A percentile compares a stretch with the other conserved stretches of the same genome.
Conservation (phyloP, 2,888 invertebrate genomes). For the Troglohyphantes excavatus region DNA sequence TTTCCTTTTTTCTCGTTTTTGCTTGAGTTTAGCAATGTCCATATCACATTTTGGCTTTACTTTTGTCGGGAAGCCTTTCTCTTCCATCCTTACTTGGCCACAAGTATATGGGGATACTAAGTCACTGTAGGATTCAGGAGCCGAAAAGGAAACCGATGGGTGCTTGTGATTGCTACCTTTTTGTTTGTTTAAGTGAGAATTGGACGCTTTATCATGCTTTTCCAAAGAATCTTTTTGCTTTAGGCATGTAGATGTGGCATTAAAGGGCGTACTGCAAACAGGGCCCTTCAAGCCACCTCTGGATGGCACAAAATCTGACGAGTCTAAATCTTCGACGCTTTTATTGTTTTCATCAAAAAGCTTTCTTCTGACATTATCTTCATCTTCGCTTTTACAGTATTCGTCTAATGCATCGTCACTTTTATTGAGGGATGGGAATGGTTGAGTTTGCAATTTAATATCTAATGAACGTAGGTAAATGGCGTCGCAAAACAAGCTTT, state of each 20-base stretch:
- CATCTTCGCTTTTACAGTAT: slow-evolving; percentile 20
- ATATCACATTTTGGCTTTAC: slow-evolving; percentile 75
- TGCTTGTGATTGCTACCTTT: slow-evolving; percentile 55
- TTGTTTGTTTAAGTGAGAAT: slow-evolving; percentile 8
- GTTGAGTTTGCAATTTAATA: slow-evolving; percentile 78
- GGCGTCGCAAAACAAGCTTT: slow-evolving; percentile 78
- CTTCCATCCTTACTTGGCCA: slow-evolving; percentile 29
- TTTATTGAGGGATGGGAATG: slow-evolving; percentile 76
- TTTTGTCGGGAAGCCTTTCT: slow-evolving; percentile 61
- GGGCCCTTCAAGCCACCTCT: neutral
- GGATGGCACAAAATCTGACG: neutral
- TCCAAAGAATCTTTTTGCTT: slow-evolving; percentile 10
- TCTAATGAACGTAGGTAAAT: slow-evolving; percentile 79
- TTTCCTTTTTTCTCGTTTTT: slow-evolving; percentile 75
- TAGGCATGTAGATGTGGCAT: neutral
- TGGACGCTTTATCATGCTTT: slow-evolving; percentile 21
- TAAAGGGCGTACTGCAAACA: neutral
- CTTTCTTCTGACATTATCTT: slow-evolving; percentile 38
- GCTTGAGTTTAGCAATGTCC: slow-evolving; percentile 59
- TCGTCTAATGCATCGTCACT: slow-evolving; percentile 71
- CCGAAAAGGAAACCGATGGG: slow-evolving; percentile 67
- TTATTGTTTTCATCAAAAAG: slow-evolving; percentile 57
- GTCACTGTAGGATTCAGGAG: slow-evolving; percentile 54
- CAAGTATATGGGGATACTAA: slow-evolving; percentile 70
- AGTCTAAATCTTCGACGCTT: slow-evolving; percentile 18